Percentiles rank a stretch among this genome's conserved stretches.
These are phyloP conservation scores for Athripsodes cinereus DNA, from an alignment of 2,888 invertebrate genomes.

Conservation along the genomic window DNA sequence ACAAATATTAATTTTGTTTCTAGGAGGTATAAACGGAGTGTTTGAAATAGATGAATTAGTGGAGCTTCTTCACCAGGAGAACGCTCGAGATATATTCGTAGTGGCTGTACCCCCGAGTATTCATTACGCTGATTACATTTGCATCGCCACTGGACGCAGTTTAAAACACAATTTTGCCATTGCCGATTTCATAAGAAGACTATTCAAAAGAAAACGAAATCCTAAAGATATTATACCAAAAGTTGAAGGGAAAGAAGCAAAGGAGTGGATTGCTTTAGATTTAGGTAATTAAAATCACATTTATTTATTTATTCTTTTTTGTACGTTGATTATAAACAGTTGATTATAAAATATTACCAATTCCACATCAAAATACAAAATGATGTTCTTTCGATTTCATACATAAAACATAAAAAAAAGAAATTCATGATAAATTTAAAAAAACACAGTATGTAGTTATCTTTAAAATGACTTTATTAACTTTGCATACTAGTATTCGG, in stretches of 20 bases:
- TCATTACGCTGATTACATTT: slow-evolving; percentile 80
- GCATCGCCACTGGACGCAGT: slow-evolving; percentile 71
- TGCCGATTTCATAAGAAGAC: slow-evolving; percentile 67
- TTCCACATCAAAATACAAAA: no score
- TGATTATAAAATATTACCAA: no score
- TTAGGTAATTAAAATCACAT: slow-evolving; percentile 53
- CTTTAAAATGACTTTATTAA: no score
- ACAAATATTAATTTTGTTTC: slow-evolving; percentile 29
- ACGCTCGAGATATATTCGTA: slow-evolving; percentile 75
- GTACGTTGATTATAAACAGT: no score
- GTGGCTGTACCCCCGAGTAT: slow-evolving; percentile 65
- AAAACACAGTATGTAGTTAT: no score
- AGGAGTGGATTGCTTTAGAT: slow-evolving; percentile 87
- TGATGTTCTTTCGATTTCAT: no score
- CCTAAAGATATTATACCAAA: slow-evolving; percentile 61
- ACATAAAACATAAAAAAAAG: no score
- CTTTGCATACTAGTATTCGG: no score
- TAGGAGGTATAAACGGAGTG: slow-evolving; percentile 79
- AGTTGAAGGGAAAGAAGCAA: slow-evolving; percentile 69
- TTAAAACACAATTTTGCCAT: slow-evolving; percentile 67
- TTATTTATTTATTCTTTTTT: no score
- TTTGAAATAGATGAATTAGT: slow-evolving; percentile 86
- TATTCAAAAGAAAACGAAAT: slow-evolving; percentile 66
- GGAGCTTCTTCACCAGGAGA: slow-evolving; percentile 67
- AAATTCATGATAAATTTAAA: no score